phyloP scores from a whole-genome alignment of 2,113 vertebrate genomes.

The Perca flavescens region DNA sequence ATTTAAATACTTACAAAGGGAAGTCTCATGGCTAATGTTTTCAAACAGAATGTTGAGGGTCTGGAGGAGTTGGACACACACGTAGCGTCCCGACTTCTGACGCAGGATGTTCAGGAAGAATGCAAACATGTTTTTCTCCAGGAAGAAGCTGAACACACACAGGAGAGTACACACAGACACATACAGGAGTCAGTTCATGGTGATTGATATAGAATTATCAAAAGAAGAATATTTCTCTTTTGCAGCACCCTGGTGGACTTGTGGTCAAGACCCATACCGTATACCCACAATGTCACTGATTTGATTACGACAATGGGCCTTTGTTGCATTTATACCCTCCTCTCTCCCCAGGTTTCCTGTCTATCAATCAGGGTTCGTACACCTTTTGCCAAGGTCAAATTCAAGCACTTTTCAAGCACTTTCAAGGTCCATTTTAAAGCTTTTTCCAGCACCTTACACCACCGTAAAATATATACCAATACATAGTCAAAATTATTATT shows the following conservation, averaged over 20 bases:
- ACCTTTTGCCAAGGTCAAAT: no score
- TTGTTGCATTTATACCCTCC: not conserved
- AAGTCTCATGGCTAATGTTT: slow-evolving; percentile 98
- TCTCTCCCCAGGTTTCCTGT: not conserved
- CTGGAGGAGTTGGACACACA: slow-evolving; percentile 98
- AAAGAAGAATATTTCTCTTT: not conserved
- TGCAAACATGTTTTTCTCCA: slow-evolving; percentile 99
- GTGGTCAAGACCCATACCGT: not conserved
- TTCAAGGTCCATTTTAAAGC: no score
- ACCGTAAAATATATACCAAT: no score
- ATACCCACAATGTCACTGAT: not conserved
- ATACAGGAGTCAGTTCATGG: slow-evolving; percentile 42
- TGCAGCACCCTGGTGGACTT: not conserved
- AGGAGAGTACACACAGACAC: not conserved
- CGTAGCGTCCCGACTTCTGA: slow-evolving; percentile 97
- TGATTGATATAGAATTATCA: not conserved
- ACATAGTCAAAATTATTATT: no score
- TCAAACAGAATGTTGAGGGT: slow-evolving; percentile 99
- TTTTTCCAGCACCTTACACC: no score
- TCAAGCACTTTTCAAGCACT: no score
- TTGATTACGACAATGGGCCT: not conserved
- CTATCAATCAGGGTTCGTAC: no score
- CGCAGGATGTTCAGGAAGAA: slow-evolving; percentile 99
- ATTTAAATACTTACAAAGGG: slow-evolving; percentile 89
- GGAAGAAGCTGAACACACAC: slow-evolving; percentile 89